Evolutionary conservation across 2,797 vertebrate species (phyloP), one percentile per base, ranked within the genome.

Genomic region (Scarus forsteni): DNA sequence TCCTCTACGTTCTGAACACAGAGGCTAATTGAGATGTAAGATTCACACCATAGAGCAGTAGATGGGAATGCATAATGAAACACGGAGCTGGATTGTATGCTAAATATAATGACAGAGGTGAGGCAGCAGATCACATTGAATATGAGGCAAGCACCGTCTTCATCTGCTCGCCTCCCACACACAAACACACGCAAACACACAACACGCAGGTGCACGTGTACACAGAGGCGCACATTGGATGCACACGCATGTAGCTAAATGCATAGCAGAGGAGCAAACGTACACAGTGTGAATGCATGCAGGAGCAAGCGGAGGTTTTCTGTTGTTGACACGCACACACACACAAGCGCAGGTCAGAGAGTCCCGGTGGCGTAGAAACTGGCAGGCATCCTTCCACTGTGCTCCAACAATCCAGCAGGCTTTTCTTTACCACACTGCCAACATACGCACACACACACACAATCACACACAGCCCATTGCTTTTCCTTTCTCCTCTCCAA

Each of bases 381-480:
- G 91, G 92, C 91, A 93, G 84, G 75, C 81, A 76, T 90, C 79
- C 63, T 85, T 88, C 77, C 73, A 77, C 80, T 84, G 85, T 77
- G 89, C 88, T 91, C 86, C 88, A 92, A 79, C 89, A 85, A 90
- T 90, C 86, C 87, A 86, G 88, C 85, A 91, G 86, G 87, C 88
- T 88, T 92, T 85, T 86, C 89, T 91, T 90, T 92, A 90, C 88
- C 81, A 75, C 86, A 70, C 70, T 92, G 91, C 90, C 92, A 93
- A 90, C 85, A 85, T 73, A 75, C 67, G 39, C 83, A 61, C 64
- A 62, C 81, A 61, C 64, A 62, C 72, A 70, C 65, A 80, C 58
- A 66, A 50, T 66, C 60, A 59, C 72, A 77, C 73, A 69, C 70
- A 78, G 54, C 69, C 66, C 81, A 74, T 71, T 71, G 85, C 66